Evolutionary conservation across 1,140 invertebrate genomes (phyloP).

Genomic region (Limonius californicus): DNA sequence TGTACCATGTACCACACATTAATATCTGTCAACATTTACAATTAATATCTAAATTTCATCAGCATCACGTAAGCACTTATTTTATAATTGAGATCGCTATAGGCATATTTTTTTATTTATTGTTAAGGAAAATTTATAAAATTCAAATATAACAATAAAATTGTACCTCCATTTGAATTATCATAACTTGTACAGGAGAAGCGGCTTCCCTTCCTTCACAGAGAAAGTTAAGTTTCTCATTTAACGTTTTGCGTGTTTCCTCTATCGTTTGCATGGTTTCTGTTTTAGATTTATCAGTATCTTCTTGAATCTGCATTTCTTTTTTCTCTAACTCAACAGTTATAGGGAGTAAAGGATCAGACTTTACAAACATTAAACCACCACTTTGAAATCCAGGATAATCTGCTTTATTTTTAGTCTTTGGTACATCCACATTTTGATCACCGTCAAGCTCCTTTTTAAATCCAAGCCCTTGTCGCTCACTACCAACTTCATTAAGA

Average conservation of each 20-base stretch:
- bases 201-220: conserved; percentile 57
- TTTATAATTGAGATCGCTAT: too few species aligned
- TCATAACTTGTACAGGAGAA: conserved; percentile 61
- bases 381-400: conserved; percentile 37
- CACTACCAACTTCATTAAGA: conserved; percentile 17
- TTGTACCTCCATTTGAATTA: conserved; percentile 61
- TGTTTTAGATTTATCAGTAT: not conserved
- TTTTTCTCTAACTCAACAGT: not conserved
- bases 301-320: not conserved
- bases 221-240: conserved; percentile 62
- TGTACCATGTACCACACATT: too few species aligned
- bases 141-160: not conserved
- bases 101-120: not conserved
- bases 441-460: conserved; percentile 44
- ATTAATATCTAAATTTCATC: too few species aligned
- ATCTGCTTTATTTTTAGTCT: conserved; percentile 13
- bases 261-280: conserved; percentile 30
- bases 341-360: conserved; percentile 41
- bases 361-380: conserved; percentile 46
- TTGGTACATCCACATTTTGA: conserved; percentile 8
- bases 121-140: not conserved
- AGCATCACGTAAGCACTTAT: too few species aligned
- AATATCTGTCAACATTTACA: too few species aligned
- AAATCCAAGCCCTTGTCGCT: conserved; percentile 41
- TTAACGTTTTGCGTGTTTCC: conserved; percentile 31